Base-by-base conservation (phyloP, 2,797 vertebrate species). In the Balearica regulorum region DNA sequence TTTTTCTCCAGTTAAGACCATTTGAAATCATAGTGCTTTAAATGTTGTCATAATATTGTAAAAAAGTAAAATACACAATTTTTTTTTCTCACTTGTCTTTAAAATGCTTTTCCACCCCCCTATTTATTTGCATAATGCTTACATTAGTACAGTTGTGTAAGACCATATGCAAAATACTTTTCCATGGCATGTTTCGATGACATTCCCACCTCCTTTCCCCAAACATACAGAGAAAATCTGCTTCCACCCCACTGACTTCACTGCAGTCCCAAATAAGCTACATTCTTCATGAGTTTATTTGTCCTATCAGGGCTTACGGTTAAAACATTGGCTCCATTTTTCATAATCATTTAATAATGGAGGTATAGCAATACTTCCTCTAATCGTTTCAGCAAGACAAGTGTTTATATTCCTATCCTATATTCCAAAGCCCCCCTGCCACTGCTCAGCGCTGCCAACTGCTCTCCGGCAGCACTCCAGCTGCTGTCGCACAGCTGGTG, bases 401-500 rank as follows among this genome's bases (percentile, higher is more conserved):
- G 89, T 72, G 90, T 94, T 97, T 94, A 65, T 60, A 78, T 35
- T 97, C 43, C 54, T 31, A 0, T 20, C 58, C 81, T 84, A 86
- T 76, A 86, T 76, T 91, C 78, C 22, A 26, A 93, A 93, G 71
- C 26, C 77, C 89, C 94, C 95, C 93, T 96, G 90, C 79, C 83
- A 77, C 94, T 60, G 93, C 83, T 76, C 91, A n/a, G 92, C 11
- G n/a, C 72, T 90, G 91, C 91, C 94, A 95, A 72, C 86, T 93
- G 92, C 81, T 93, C 48, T 13, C 78, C 62, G 8, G 87, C 94
- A 28, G 24, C 11, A 12, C 77, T 94, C 91, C 97, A 97, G 97
- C 90, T 97, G 97, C 93, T 86, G 2, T 11, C 1, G 13, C 94
- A 96, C 97, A 97, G 97, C 96, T 97, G 97, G 96, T 39, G 1